Evolutionary conservation across 2,888 invertebrate species (phyloP), one percentile per base, ranked within the genome.

Genomic region (Melieria omissa): DNA sequence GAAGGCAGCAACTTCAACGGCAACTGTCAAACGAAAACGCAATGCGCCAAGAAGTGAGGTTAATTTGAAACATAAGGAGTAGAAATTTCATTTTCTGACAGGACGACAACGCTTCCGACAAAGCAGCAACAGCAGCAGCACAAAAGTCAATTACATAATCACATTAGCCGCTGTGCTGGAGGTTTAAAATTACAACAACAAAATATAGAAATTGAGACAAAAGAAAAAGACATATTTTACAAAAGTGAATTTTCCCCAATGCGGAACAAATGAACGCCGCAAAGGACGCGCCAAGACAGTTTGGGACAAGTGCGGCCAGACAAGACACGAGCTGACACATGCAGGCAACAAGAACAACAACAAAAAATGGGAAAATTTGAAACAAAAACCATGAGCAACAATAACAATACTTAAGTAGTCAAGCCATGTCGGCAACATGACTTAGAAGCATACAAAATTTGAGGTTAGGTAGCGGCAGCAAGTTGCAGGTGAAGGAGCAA

Each of bases 381-480:
- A 45, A 8, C 16, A 61, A 64, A 16, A 70, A 49, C 54, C 41
- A 16, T 65, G 49, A 60, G 54, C 41, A 8, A 42, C 10, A 29
- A 14, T 42, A 14, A 62, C 49, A 16, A 52, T 8, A 57, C 10
- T n/a, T n/a, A n/a, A 57, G 57, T n/a, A 57, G 14, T 9, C 8
- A 8, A 57, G 10, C 41, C 10, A 41, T 12, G 65, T 54, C 65
- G 65, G 55, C 65, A 65, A 65, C 65, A 52, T 54, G 65, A 65
- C 65, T 65, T 65, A 65, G 54, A 29, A 29, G 29, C 29, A 65
- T 4, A 52, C 8, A 29, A 5, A 63, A 63, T 49, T n/a, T 10
- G 52, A 49, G n/a, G 52, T 12, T 29, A 29, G 29, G 29, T 29
- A 29, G 29, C 29, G 29, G 29, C 29, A 29, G 29, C 29, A 29